A percentile compares a stretch with the other conserved stretches of the same genome.
These are phyloP conservation scores for Tragelaphus buxtoni DNA, from an alignment of 2,113 vertebrate species.

Conservation along the genomic window DNA sequence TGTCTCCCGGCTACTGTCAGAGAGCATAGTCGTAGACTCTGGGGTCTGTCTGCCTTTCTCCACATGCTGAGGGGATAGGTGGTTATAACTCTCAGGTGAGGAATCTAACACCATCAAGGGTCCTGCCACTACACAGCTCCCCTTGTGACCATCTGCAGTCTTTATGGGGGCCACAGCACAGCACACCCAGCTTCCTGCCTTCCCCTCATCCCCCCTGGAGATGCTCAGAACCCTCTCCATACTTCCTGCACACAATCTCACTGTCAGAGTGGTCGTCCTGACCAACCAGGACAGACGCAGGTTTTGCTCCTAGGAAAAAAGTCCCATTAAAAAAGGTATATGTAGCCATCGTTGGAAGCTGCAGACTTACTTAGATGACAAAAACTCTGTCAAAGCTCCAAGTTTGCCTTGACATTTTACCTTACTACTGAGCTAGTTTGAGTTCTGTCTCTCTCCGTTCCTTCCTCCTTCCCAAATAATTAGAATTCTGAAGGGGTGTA, in stretches of 20 bases:
- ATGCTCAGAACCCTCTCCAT: not conserved
- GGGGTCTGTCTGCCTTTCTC: not conserved
- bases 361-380: no score
- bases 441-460: no score
- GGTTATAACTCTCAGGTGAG: not conserved
- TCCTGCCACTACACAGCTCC: accelerated
- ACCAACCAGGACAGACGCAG: accelerated
- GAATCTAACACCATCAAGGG: not conserved
- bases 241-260: not conserved
- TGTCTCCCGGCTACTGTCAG: not conserved
- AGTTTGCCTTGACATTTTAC: not conserved
- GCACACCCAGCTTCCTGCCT: not conserved
- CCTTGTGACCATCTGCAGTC: not conserved
- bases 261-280: not conserved
- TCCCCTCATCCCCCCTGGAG: accelerated
- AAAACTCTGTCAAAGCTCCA: not conserved
- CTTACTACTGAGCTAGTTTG: not conserved
- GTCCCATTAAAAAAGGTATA: not conserved
- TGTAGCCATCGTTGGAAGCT: no score
- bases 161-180: not conserved
- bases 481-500: not conserved
- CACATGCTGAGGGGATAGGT: not conserved
- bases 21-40: accelerated
- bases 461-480: not conserved
- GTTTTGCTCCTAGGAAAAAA: not conserved